These are phyloP conservation scores for Hartigia nigra DNA, from an alignment of 2,888 invertebrate species.

Conservation along the genomic window DNA sequence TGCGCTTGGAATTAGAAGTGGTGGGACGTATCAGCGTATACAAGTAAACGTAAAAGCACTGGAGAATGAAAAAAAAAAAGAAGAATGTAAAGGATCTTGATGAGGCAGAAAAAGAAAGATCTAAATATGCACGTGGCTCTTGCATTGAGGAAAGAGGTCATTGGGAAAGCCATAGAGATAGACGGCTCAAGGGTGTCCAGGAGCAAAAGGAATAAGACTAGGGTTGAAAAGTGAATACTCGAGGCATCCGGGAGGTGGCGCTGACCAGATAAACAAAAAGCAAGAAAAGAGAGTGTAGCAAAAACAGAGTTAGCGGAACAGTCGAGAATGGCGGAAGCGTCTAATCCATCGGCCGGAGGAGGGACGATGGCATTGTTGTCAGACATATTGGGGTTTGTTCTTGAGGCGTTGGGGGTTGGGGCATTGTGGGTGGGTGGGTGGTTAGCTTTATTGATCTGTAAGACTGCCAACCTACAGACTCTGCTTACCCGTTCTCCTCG, in stretches of 20 bases:
- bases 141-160: not conserved
- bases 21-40: not conserved
- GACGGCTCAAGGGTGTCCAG: not conserved
- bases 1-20: not conserved
- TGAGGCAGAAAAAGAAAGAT: not conserved
- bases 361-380: constrained; percentile 53
- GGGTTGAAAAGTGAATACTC: not conserved
- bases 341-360: constrained; percentile 56
- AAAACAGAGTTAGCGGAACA: not conserved
- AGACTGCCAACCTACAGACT: constrained; percentile 63
- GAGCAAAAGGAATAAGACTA: not conserved
- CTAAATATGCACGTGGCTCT: not conserved
- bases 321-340: constrained; percentile 44
- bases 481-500: constrained; percentile 3
- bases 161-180: not conserved
- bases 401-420: constrained; percentile 55
- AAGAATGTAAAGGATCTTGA: not conserved
- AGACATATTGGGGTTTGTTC: constrained; percentile 65
- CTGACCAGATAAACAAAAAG: not conserved
- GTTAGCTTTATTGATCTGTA: constrained; percentile 67
- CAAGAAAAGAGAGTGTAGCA: not conserved
- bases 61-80: not conserved
- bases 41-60: not conserved
- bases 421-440: constrained; percentile 54
- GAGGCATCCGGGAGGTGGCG: not conserved